Conservation (phyloP, 2,113 vertebrate genomes). For the Urocolius indicus region DNA sequence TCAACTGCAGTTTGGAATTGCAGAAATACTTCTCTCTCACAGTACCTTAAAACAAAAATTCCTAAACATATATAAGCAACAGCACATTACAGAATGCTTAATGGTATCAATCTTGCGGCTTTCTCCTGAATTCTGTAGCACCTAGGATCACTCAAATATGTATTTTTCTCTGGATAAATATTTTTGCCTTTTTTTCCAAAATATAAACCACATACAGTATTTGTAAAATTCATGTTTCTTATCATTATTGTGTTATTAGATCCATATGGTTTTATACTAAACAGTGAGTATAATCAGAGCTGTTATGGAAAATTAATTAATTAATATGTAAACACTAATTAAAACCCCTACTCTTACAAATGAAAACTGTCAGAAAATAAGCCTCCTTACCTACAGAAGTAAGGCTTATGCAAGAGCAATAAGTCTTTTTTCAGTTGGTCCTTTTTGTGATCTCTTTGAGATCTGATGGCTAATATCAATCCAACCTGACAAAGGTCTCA, state of each 20-base stretch:
- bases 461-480: neutral
- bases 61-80: neutral
- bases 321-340: conserved; percentile 3
- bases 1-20: neutral
- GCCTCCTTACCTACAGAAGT: neutral
- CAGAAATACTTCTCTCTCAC: neutral
- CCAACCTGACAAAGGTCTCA: neutral
- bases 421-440: neutral
- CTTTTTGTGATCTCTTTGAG: neutral
- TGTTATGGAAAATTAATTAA: conserved; percentile 4
- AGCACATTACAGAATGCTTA: neutral
- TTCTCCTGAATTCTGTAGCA: conserved; percentile 68
- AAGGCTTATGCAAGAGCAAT: neutral
- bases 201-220: neutral
- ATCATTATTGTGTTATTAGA: neutral
- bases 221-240: conserved; percentile 12
- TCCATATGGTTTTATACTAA: neutral
- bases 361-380: neutral
- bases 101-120: conserved; percentile 38
- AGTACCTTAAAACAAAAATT: neutral
- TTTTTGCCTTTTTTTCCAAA: conserved; percentile 40
- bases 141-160: conserved; percentile 59
- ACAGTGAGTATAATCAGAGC: neutral
- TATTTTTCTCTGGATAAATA: conserved; percentile 59
- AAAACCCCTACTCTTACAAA: conserved; percentile 51